Evolutionary conservation across 2,797 vertebrate species (phyloP).

Genomic region (Astyanax mexicanus): DNA sequence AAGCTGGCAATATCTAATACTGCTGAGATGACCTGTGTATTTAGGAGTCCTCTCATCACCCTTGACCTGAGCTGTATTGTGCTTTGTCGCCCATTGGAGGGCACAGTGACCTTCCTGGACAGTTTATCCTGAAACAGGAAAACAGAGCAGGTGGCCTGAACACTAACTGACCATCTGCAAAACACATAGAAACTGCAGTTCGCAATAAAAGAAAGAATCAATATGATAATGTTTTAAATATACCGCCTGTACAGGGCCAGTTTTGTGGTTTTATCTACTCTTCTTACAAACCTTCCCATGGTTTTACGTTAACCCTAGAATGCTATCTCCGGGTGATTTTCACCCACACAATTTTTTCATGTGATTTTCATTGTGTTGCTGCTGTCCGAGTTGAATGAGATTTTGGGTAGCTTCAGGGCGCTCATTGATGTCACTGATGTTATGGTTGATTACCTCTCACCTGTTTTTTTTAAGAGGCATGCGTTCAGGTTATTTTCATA

Average conservation of each 20-base stretch:
- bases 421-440: too few relatives aligned
- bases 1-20: slow-evolving; percentile 5
- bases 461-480: too few relatives aligned
- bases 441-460: too few relatives aligned
- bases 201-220: slow-evolving; percentile 13
- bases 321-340: too few relatives aligned
- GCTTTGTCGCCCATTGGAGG: slow-evolving; percentile 62
- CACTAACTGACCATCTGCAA: slow-evolving; percentile 69
- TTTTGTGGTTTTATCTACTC: background rate
- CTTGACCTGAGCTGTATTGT: slow-evolving; percentile 64
- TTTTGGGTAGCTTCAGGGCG: too few relatives aligned
- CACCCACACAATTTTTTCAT: too few relatives aligned
- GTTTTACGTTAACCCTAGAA: too few relatives aligned
- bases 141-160: slow-evolving; percentile 70
- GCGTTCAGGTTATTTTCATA: too few relatives aligned
- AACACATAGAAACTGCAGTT: slow-evolving; percentile 58
- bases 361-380: too few relatives aligned
- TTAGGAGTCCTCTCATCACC: slow-evolving; percentile 49
- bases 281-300: too few relatives aligned
- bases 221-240: background rate
- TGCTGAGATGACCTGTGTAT: slow-evolving; percentile 1
- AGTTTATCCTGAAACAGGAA: slow-evolving; percentile 60
- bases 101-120: slow-evolving; percentile 54
- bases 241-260: background rate
- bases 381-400: too few relatives aligned